Percentiles rank a stretch among this genome's conserved stretches.
phyloP scores from a whole-genome alignment of 2,888 invertebrate genomes.

The Dascillus cervinus region DNA sequence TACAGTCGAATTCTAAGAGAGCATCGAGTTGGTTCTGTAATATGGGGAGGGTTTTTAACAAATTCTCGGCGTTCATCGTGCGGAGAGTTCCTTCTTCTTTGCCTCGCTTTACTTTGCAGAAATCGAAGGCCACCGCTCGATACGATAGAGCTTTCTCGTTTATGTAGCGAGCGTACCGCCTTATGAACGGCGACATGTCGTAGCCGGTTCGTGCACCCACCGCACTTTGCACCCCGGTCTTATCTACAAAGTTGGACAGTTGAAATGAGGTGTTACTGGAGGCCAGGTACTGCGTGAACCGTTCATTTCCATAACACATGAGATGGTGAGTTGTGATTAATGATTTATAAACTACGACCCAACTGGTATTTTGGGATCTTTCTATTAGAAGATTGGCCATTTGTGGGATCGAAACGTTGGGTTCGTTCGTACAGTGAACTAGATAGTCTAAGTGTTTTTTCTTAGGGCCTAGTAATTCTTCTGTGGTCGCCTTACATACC shows the following conservation, averaged over 20 bases:
- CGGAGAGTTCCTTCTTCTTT: constrained; percentile 97
- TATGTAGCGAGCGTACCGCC: constrained; percentile 97
- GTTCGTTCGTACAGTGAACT: constrained; percentile 99
- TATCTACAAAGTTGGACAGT: constrained; percentile 95
- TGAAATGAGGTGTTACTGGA: constrained; percentile 99
- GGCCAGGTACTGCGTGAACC: constrained; percentile 99
- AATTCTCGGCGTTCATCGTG: constrained; percentile 96
- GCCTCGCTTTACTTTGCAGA: constrained; percentile 99
- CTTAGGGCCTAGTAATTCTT: constrained; percentile 99
- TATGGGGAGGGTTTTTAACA: constrained; percentile 93
- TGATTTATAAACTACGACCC: constrained; percentile 98
- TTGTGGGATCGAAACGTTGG: constrained; percentile 99
- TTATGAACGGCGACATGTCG: constrained; percentile 99
- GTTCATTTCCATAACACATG: constrained; percentile 99
- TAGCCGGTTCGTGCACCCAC: constrained; percentile 67
- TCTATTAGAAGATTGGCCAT: constrained; percentile 98
- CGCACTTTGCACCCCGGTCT: constrained; percentile 92
- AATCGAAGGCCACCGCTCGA: constrained; percentile 97
- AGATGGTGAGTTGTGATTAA: constrained; percentile 98
- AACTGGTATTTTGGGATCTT: constrained; percentile 94
- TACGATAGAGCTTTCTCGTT: constrained; percentile 99
- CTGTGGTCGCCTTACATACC: constrained; percentile 99
- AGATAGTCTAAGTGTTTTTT: constrained; percentile 99
- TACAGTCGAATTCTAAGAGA: constrained; percentile 95
- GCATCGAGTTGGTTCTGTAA: constrained; percentile 95